These are phyloP conservation scores for Nipponacmea schrenckii DNA, from an alignment of 2,888 invertebrate genomes.

Conservation along the genomic window DNA sequence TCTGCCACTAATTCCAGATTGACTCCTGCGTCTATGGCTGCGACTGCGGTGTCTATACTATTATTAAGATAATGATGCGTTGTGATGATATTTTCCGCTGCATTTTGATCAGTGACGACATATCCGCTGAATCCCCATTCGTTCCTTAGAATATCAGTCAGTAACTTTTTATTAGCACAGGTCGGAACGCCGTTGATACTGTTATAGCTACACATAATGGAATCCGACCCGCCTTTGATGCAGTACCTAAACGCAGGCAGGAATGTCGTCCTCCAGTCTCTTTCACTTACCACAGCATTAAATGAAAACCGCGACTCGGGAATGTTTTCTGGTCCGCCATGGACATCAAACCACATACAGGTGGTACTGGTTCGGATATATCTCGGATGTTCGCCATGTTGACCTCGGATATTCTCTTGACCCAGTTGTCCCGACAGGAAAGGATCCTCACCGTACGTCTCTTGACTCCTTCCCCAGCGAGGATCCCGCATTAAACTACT, in stretches of 20 bases:
- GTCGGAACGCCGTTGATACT: slow-evolving; percentile 60
- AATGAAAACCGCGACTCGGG: slow-evolving; percentile 51
- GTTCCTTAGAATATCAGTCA: slow-evolving; percentile 51
- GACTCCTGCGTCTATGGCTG: slow-evolving; percentile 44
- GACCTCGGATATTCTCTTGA: slow-evolving; percentile 49
- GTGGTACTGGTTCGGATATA: slow-evolving; percentile 59
- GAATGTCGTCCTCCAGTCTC: slow-evolving; percentile 61
- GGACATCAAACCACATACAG: slow-evolving; percentile 63
- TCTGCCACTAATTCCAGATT: slow-evolving; percentile 41
- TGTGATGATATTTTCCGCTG: slow-evolving; percentile 48
- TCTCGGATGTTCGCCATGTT: slow-evolving; percentile 54
- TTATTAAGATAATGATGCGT: slow-evolving; percentile 46
- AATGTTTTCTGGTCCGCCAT: slow-evolving; percentile 64
- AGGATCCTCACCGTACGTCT: slow-evolving; percentile 64
- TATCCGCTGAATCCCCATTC: slow-evolving; percentile 58
- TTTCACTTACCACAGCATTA: slow-evolving; percentile 53
- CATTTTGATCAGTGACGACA: slow-evolving; percentile 58
- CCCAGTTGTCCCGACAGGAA: slow-evolving; percentile 52
- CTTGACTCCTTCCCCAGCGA: slow-evolving; percentile 64
- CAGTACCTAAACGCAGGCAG: slow-evolving; percentile 60
- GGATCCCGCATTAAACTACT: slow-evolving; percentile 60
- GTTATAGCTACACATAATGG: slow-evolving; percentile 66
- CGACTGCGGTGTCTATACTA: slow-evolving; percentile 42
- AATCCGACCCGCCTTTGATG: slow-evolving; percentile 59
- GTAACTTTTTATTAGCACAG: slow-evolving; percentile 51